Base-by-base conservation (phyloP, 2,888 invertebrate species). In the Lathronympha strigana region DNA sequence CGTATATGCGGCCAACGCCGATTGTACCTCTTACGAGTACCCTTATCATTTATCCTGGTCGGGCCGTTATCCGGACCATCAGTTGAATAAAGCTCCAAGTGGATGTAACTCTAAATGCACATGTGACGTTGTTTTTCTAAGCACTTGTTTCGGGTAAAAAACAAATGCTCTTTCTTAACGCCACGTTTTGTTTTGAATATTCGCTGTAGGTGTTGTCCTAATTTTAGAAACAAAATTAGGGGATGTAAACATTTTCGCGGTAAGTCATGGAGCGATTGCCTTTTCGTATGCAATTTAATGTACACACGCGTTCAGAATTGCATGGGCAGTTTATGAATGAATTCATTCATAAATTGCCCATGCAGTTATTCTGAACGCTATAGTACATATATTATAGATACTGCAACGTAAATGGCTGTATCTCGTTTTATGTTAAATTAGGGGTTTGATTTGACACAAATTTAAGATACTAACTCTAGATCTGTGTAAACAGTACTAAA, bases 161-260 rank as follows among this genome's bases (percentile, higher is more conserved):
- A 43, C 13, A 64, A 63, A 63, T 81, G 74, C 73, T 69, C 76
- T 80, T 77, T 72, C 76, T 76, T 82, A 82, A 83, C 78, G 40
- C 50, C 69, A 74, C 75, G 74, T 71, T 81, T 81, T 85, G 80
- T 84, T 87, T 86, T 80, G 81, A 82, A 84, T 83, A 81, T 83
- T 62, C 78, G 74, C 68, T 73, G 71, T 23, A 53, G 47, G 40
- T 21, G 45, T 47, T 47, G n/a, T 23, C 23, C 21, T 45, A 13
- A 25, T 47, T 47, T 25, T 4, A 4, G 25, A 25, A 25, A 25
- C 3, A 25, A 25, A 25, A 25, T 25, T n/a, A n/a, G n/a, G n/a
- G n/a, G n/a, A n/a, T n/a, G n/a, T n/a, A n/a, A 17, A 40, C 17
- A 36, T 40, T 40, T 19, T 40, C 17, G 40, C 15, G 8, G 36